phyloP scores from a whole-genome alignment of 2,888 invertebrate species.

The Caenorhabditis angaria region DNA sequence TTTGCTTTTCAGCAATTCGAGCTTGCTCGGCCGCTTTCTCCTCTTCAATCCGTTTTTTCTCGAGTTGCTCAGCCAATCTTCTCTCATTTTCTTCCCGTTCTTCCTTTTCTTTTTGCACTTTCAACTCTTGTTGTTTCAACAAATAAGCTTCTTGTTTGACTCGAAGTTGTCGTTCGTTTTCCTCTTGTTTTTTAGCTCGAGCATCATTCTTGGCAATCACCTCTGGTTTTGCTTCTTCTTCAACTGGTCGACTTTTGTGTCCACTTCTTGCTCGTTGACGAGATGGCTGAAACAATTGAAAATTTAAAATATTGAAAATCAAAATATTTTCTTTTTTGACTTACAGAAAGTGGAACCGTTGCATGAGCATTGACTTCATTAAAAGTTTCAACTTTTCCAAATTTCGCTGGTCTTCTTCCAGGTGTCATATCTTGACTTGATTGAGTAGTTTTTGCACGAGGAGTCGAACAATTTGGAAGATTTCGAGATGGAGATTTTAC shows the following conservation, averaged over 20 bases:
- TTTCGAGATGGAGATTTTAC: slow-evolving; percentile 9
- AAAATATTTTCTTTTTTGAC: neutral
- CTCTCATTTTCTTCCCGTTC: neutral
- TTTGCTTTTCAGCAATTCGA: neutral
- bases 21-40: neutral
- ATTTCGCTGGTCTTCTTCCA: slow-evolving; percentile 24
- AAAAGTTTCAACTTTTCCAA: slow-evolving; percentile 11
- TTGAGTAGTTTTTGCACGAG: neutral
- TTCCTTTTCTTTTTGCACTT: neutral
- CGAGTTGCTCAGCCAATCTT: neutral
- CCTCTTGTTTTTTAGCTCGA: neutral
- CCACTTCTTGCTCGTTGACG: slow-evolving; percentile 7
- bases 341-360: slow-evolving; percentile 21
- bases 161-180: neutral
- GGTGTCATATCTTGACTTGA: slow-evolving; percentile 13
- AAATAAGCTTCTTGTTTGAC: slow-evolving; percentile 23
- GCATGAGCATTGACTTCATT: slow-evolving; percentile 9
- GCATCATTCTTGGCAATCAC: neutral
- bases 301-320: neutral
- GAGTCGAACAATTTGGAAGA: neutral
- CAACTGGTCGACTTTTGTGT: neutral
- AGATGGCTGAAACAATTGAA: slow-evolving; percentile 36
- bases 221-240: neutral
- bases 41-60: neutral
- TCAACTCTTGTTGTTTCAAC: neutral